phyloP scores from a whole-genome alignment of 2,113 vertebrate genomes.

The Esox niger region DNA sequence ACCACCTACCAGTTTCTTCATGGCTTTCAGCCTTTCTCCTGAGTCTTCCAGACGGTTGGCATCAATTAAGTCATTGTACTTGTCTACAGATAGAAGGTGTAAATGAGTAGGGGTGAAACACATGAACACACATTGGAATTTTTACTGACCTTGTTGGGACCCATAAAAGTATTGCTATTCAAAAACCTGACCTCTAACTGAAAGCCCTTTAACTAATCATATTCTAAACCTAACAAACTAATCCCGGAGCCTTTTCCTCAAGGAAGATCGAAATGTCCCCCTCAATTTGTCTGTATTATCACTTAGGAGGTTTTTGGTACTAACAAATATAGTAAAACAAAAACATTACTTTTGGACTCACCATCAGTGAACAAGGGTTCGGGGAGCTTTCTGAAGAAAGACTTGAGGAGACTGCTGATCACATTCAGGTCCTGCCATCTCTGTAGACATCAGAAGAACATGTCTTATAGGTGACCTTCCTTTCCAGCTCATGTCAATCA shows the following conservation, averaged over 20 bases:
- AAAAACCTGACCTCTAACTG: too few species aligned
- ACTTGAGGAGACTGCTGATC: constrained; percentile 94
- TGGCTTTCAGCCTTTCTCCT: constrained; percentile 85
- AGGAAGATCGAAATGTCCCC: too few species aligned
- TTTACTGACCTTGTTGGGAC: too few species aligned
- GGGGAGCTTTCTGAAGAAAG: constrained; percentile 92
- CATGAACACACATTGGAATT: background rate
- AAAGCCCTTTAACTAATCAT: too few species aligned
- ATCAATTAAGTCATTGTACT: constrained; percentile 92
- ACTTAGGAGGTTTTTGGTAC: too few species aligned
- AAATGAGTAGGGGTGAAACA: constrained; percentile 16
- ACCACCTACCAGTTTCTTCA: constrained; percentile 85
- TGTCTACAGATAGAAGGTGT: constrained; percentile 72
- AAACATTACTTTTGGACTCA: constrained; percentile 56
- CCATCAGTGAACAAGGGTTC: constrained; percentile 95
- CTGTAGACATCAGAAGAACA: constrained; percentile 61
- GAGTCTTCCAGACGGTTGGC: constrained; percentile 89
- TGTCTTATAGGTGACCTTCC: background rate
- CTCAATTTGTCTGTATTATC: too few species aligned
- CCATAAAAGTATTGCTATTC: too few species aligned
- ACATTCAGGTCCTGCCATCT: constrained; percentile 96
- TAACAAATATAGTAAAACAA: too few species aligned
- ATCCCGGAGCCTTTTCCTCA: too few species aligned
- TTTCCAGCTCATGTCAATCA: too few species aligned
- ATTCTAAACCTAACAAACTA: too few species aligned